These are phyloP conservation scores for Spialia ferax DNA, from an alignment of 2,888 invertebrate genomes.

Conservation along the genomic window DNA sequence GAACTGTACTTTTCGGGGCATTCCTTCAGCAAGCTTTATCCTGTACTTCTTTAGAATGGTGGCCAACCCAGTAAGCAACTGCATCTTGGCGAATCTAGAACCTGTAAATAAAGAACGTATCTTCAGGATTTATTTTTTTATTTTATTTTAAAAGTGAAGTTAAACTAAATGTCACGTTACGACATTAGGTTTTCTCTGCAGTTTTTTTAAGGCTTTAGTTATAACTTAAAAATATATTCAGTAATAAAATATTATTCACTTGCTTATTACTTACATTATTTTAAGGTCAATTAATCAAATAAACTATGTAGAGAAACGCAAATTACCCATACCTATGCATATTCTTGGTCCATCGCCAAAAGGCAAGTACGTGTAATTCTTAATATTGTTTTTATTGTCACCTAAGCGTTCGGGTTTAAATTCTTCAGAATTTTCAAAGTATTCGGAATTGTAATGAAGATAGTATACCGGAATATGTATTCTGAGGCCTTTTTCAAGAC, in stretches of 20 bases:
- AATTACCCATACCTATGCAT: constrained; percentile 61
- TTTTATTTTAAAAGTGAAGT: too few relatives aligned
- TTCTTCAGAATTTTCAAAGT: constrained; percentile 63
- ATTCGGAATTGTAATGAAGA: constrained; percentile 60
- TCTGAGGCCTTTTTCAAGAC: constrained; percentile 60
- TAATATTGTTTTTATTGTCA: constrained; percentile 56
- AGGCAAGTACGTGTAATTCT: constrained; percentile 62
- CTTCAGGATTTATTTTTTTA: neutral
- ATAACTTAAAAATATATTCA: too few relatives aligned
- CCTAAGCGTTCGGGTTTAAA: constrained; percentile 61
- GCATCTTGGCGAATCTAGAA: constrained; percentile 57
- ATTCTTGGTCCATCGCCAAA: constrained; percentile 71
- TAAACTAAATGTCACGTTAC: too few relatives aligned
- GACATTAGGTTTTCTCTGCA: too few relatives aligned
- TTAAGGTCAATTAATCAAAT: too few relatives aligned
- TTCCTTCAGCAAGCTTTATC: constrained; percentile 51
- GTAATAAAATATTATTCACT: neutral
- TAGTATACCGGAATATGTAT: constrained; percentile 65
- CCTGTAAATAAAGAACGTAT: constrained; percentile 47
- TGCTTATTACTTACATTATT: too few relatives aligned
- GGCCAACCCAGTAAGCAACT: constrained; percentile 53
- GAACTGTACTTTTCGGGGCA: constrained; percentile 46
- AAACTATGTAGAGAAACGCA: neutral
- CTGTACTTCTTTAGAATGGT: constrained; percentile 57
- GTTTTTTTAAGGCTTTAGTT: too few relatives aligned